Conservation (phyloP, 2,888 invertebrate species). For the Agrochola lota region DNA sequence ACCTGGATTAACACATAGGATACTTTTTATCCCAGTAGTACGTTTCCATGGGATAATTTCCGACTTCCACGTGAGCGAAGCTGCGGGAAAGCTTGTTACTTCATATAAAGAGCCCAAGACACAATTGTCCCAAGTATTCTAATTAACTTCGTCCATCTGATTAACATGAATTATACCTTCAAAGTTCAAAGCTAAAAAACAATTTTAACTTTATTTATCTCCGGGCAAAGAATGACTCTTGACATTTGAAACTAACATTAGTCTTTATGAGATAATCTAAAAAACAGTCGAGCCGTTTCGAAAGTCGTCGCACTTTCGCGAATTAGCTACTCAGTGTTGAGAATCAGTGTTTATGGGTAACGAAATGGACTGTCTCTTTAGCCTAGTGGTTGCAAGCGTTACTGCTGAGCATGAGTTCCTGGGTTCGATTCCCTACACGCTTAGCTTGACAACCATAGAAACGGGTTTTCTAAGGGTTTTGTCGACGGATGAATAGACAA, state of each 20-base stretch:
- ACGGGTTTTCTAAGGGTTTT: too few relatives aligned
- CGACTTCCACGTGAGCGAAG: too few relatives aligned
- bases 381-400: neutral
- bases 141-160: constrained; percentile 46
- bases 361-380: neutral
- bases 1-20: too few relatives aligned
- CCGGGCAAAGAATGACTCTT: constrained; percentile 30
- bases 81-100: too few relatives aligned
- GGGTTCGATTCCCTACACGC: too few relatives aligned
- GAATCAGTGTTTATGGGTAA: neutral
- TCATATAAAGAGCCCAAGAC: neutral
- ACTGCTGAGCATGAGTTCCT: neutral
- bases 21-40: too few relatives aligned
- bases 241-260: constrained; percentile 38
- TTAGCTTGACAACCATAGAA: too few relatives aligned
- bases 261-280: constrained; percentile 27
- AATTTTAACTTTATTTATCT: constrained; percentile 38
- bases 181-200: constrained; percentile 45
- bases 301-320: constrained; percentile 43
- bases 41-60: too few relatives aligned
- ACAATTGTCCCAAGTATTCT: constrained; percentile 34
- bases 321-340: constrained; percentile 1
- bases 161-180: constrained; percentile 45
- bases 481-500: too few relatives aligned
- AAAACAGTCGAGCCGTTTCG: constrained; percentile 28